Evolutionary conservation across 2,888 invertebrate species (phyloP).

Genomic region (Cephus sareptanus): DNA sequence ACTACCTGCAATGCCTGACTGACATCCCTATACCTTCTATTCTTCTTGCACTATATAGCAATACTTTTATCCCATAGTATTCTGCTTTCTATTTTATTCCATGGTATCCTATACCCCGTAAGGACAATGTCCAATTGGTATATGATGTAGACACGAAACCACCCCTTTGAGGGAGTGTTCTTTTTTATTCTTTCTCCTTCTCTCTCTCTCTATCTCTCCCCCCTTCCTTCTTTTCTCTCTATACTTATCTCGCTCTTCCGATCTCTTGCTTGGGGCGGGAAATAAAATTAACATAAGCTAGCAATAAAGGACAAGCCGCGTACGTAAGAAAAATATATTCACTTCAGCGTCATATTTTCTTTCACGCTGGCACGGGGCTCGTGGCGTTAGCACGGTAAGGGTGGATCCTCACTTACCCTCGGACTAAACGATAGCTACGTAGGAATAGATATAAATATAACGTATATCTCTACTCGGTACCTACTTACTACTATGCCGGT

Average conservation of each 20-base stretch:
- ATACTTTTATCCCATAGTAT: no score
- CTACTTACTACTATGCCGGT: constrained; percentile 10
- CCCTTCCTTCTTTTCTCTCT: no score
- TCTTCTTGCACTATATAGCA: no score
- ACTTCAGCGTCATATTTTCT: constrained; percentile 48
- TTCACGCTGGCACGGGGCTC: constrained; percentile 32
- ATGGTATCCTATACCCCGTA: no score
- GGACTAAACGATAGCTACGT: constrained; percentile 42
- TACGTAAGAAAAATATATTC: constrained; percentile 52
- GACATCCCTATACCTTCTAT: no score
- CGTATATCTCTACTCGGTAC: constrained; percentile 36
- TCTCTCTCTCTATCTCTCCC: not conserved
- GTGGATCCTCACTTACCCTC: constrained; percentile 40
- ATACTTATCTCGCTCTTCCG: no score
- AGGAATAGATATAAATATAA: constrained; percentile 36
- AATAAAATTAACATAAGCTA: constrained; percentile 55
- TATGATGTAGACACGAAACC: not conserved
- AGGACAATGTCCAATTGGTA: no score
- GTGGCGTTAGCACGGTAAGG: constrained; percentile 51
- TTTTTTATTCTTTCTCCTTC: not conserved
- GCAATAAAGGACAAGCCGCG: constrained; percentile 50
- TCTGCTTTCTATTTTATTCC: no score
- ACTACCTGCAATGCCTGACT: no score
- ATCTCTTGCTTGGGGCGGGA: constrained; percentile 11
- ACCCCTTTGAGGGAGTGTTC: not conserved